These are phyloP conservation scores for Eulemur macaco DNA, from an alignment of 2,113 vertebrate species.

Conservation along the genomic window DNA sequence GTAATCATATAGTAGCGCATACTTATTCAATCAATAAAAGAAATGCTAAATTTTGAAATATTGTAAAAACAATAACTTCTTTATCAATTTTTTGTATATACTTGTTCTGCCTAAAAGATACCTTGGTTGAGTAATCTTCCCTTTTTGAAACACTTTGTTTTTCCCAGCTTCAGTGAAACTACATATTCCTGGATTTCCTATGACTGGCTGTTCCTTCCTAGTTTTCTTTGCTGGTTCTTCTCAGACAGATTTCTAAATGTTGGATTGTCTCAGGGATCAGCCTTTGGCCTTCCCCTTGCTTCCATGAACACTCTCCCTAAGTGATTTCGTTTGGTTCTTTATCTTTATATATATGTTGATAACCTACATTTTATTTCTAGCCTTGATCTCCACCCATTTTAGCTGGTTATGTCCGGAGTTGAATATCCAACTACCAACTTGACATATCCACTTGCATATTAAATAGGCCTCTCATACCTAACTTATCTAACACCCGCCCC, in stretches of 20 bases:
- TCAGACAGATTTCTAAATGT: neutral
- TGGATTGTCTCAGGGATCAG: neutral
- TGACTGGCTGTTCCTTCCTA: neutral
- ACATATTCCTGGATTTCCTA: neutral
- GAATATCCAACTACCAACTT: neutral
- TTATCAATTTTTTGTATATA: neutral
- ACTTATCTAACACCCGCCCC: neutral
- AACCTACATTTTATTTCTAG: slow-evolving; percentile 7
- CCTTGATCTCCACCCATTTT: neutral
- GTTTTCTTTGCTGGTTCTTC: neutral
- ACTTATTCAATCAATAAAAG: neutral
- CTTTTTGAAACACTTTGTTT: neutral
- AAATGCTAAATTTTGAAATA: slow-evolving; percentile 31
- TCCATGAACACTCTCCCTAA: neutral
- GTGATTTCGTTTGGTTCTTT: slow-evolving; percentile 24
- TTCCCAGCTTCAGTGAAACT: neutral
- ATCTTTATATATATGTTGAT: neutral
- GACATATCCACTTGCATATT: neutral
- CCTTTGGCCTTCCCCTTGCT: neutral
- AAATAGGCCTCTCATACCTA: neutral
- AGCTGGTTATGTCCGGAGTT: neutral
- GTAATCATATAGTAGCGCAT: neutral
- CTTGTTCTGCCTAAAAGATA: neutral
- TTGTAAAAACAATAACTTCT: neutral
- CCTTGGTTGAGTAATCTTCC: neutral